Conservation (phyloP, 1,140 invertebrate species). For the Linepithema humile region DNA sequence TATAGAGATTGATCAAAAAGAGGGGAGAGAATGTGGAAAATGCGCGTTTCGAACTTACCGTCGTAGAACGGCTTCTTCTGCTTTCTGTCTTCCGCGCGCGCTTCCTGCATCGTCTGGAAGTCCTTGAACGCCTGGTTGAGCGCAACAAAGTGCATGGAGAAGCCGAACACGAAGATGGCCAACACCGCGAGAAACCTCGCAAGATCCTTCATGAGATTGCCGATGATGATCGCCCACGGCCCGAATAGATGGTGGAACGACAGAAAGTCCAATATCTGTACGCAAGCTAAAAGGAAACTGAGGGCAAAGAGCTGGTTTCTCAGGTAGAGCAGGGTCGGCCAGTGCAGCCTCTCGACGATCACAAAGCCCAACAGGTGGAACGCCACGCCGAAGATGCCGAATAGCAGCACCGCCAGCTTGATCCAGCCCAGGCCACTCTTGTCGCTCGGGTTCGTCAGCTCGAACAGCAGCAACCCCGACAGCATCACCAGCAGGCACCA, state of each 20-base stretch:
- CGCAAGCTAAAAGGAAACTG: conserved; percentile 97
- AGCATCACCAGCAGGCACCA: conserved; percentile 98
- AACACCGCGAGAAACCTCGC: conserved; percentile 98
- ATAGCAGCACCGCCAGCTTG: conserved; percentile 95
- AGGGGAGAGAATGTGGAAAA: background rate
- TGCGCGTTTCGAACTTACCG: conserved; percentile 85
- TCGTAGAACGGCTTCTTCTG: conserved; percentile 86
- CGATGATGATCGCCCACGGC: conserved; percentile 98
- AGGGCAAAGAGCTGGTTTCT: conserved; percentile 98
- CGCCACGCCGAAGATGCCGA: conserved; percentile 96
- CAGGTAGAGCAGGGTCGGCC: conserved; percentile 94
- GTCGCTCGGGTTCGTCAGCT: conserved; percentile 98
- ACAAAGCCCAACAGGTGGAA: conserved; percentile 94
- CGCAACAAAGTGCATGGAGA: conserved; percentile 98
- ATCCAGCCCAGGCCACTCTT: conserved; percentile 97
- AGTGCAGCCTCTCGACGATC: conserved; percentile 88
- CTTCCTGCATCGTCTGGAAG: conserved; percentile 83
- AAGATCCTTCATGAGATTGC: conserved; percentile 95
- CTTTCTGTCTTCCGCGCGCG: conserved; percentile 81
- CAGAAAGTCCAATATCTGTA: conserved; percentile 98
- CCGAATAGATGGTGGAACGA: conserved; percentile 99
- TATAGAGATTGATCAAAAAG: background rate
- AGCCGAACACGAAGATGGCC: conserved; percentile 98
- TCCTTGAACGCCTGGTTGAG: conserved; percentile 95
- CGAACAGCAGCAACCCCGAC: conserved; percentile 96